Evolutionary conservation across 2,113 vertebrate genomes (phyloP).

Genomic region (Perca fluviatilis): DNA sequence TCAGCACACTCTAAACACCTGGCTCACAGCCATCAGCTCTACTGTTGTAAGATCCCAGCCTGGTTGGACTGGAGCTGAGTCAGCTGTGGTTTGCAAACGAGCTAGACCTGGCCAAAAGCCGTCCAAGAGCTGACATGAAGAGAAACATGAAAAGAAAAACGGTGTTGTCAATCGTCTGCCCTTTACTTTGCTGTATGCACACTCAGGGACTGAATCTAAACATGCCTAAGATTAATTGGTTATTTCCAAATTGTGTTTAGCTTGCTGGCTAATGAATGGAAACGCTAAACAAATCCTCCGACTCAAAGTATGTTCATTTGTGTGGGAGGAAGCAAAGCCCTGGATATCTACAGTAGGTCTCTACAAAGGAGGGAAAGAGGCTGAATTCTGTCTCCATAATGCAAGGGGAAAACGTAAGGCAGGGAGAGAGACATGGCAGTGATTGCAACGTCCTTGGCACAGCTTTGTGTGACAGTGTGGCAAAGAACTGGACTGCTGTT

Average conservation of each 20-base stretch:
- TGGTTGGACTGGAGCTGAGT: slow-evolving; percentile 65
- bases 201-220: slow-evolving; percentile 23
- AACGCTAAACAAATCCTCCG: slow-evolving; percentile 45
- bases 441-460: slow-evolving; percentile 52
- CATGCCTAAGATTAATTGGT: slow-evolving; percentile 26
- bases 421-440: slow-evolving; percentile 17
- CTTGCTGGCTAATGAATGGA: slow-evolving; percentile 51
- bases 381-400: not conserved
- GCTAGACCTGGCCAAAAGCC: slow-evolving; percentile 36
- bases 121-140: slow-evolving; percentile 51
- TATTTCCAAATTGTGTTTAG: slow-evolving; percentile 45
- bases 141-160: slow-evolving; percentile 48
- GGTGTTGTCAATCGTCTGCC: slow-evolving; percentile 23
- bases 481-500: slow-evolving; percentile 49
- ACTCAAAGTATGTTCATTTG: slow-evolving; percentile 45
- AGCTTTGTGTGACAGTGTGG: slow-evolving; percentile 53
- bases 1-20: slow-evolving; percentile 34
- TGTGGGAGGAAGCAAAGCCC: slow-evolving; percentile 39
- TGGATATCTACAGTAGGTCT: slow-evolving; percentile 27
- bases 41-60: slow-evolving; percentile 56
- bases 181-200: slow-evolving; percentile 15
- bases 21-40: slow-evolving; percentile 57
- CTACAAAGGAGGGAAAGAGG: slow-evolving; percentile 18
- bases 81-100: slow-evolving; percentile 63
- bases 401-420: slow-evolving; percentile 11